Evolutionary conservation across 2,797 vertebrate genomes (phyloP).

Genomic region (Etheostoma perlongum): DNA sequence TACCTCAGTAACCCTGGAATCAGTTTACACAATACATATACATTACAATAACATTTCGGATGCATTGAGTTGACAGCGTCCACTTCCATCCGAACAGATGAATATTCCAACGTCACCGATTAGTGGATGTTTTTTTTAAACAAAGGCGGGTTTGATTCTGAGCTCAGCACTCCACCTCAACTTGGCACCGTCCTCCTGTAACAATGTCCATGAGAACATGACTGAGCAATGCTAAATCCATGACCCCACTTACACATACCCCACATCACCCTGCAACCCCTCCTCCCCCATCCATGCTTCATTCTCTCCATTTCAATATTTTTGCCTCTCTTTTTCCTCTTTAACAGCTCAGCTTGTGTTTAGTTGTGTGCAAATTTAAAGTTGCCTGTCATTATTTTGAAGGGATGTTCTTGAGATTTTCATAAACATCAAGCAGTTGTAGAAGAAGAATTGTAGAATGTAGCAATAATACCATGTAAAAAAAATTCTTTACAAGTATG

Average conservation of each 20-base stretch:
- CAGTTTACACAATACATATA: no score
- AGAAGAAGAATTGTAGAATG: background rate
- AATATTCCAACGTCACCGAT: conserved; percentile 72
- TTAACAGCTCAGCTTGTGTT: background rate
- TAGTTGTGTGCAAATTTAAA: background rate
- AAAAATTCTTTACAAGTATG: background rate
- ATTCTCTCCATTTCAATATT: conserved; percentile 37
- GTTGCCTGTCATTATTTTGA: background rate
- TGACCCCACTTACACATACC: conserved; percentile 64
- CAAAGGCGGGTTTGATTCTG: conserved; percentile 79
- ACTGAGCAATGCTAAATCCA: conserved; percentile 71
- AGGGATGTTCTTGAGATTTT: background rate
- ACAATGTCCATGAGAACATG: conserved; percentile 72
- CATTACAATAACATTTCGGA: conserved; percentile 81
- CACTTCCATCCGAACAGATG: conserved; percentile 64
- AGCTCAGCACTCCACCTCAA: conserved; percentile 62
- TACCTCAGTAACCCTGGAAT: conserved; percentile 82
- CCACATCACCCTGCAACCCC: conserved; percentile 34
- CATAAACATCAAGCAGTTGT: background rate
- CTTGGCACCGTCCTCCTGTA: conserved; percentile 59
- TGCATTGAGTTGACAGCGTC: conserved; percentile 70
- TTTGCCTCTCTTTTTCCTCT: conserved; percentile 4
- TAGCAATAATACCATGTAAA: background rate
- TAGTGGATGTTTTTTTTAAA: conserved; percentile 74
- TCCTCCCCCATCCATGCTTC: background rate